phyloP scores from a whole-genome alignment of 2,888 invertebrate genomes.

The Sturmia bella region DNA sequence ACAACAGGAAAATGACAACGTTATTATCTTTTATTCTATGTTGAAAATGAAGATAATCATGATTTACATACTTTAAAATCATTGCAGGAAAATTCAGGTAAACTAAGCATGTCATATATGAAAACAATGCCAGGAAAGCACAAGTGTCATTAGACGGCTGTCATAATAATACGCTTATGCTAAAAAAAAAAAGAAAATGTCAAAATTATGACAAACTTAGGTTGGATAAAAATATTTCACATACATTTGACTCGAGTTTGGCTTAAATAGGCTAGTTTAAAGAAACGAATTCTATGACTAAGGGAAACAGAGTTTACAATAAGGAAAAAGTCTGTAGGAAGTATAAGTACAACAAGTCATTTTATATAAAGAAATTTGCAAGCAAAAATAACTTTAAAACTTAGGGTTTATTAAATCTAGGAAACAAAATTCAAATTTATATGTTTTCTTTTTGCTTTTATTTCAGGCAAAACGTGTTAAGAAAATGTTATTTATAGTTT shows the following conservation, averaged over 20 bases:
- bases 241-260: not conserved
- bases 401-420: no score
- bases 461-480: not conserved
- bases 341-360: no score
- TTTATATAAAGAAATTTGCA: no score
- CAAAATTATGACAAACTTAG: slow-evolving; percentile 14
- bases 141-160: slow-evolving; percentile 39
- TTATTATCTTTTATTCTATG: slow-evolving; percentile 52
- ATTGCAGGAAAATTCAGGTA: slow-evolving; percentile 45
- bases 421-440: no score
- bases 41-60: slow-evolving; percentile 64
- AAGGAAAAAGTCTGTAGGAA: no score
- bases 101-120: slow-evolving; percentile 41
- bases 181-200: not conserved
- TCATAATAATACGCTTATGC: slow-evolving; percentile 12
- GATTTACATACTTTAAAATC: slow-evolving; percentile 64
- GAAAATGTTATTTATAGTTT: no score
- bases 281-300: not conserved
- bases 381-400: no score
- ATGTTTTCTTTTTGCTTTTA: no score
- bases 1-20: slow-evolving; percentile 21
- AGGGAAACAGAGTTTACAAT: no score
- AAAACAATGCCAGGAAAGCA: slow-evolving; percentile 47
- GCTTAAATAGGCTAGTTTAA: not conserved
- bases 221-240: not conserved